Base-by-base conservation (phyloP, 2,113 vertebrate species). In the Percopsis transmontana region DNA sequence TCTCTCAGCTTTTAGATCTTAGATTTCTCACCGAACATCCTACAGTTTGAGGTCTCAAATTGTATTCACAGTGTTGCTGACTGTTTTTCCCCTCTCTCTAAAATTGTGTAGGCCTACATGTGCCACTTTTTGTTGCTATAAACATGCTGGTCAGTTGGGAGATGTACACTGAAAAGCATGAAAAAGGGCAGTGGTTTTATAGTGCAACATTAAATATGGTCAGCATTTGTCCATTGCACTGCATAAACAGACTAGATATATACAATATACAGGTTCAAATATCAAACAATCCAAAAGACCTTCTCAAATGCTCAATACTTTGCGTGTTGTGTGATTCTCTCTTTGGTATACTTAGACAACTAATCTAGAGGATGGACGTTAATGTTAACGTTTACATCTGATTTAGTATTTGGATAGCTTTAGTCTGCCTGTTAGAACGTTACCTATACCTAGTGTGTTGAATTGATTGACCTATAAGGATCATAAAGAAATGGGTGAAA, bases 51-150 rank as follows among this genome's bases (percentile, higher is more conserved):
- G 8, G 27, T 33, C 5, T 6, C 27, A 33, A 33, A 33, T 66
- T n/a, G n/a, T n/a, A n/a, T n/a, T n/a, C n/a, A n/a, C n/a, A n/a
- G n/a, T n/a, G n/a, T n/a, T n/a, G n/a, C n/a, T n/a, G n/a, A n/a
- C n/a, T n/a, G n/a, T n/a, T n/a, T 85, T 78, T 63, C 68, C 68
- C 51, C 55, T 58, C 62, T 70, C 50, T 50, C 51, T 39, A 51
- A 48, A 82, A 74, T 74, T 77, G 67, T 79, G 74, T n/a, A n/a
- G n/a, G n/a, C n/a, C n/a, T 72, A 77, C 61, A 74, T 74, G 67
- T 76, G 38, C 70, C 33, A 15, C 78, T 79, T 74, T 62, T 67
- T 16, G 13, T 74, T 74, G 60, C 20, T 39, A 21, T 27, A 24
- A 27, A 16, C 21, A 16, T 6, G 14, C 18, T 11, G 19, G 48